A percentile compares a stretch with the other conserved stretches of the same genome.
Conservation (phyloP, 2,113 vertebrate species). For the Octodon degus region DNA sequence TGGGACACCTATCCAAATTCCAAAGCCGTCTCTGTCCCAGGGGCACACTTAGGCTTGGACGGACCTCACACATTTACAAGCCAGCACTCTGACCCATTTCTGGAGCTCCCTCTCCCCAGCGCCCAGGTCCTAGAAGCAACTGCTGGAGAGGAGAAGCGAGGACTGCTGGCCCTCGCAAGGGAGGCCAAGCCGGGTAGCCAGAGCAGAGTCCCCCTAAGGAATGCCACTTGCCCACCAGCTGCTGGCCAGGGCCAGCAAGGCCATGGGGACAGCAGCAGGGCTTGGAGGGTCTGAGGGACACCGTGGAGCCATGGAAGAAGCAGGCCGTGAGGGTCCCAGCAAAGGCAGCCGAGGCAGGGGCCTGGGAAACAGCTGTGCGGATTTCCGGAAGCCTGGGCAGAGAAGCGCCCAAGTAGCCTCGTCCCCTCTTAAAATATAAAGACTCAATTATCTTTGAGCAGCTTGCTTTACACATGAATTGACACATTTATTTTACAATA, state of each 20-base stretch:
- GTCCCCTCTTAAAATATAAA: conserved; percentile 88
- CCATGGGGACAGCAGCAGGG: not conserved
- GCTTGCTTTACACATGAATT: conserved; percentile 90
- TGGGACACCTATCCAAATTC: not conserved
- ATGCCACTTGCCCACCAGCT: not conserved
- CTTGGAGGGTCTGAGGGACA: not conserved
- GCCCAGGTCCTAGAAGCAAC: not conserved
- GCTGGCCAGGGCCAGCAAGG: not conserved
- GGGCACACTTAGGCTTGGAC: too few relatives aligned
- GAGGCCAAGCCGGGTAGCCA: not conserved
- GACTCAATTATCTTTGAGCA: conserved; percentile 89
- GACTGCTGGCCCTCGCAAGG: rapidly evolving
- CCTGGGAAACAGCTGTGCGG: conserved; percentile 68
- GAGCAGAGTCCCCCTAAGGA: not conserved
- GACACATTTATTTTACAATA: conserved; percentile 92
- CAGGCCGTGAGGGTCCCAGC: not conserved
- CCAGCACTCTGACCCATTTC: not conserved
- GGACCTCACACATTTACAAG: not conserved
- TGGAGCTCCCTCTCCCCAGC: not conserved
- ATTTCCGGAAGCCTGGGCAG: conserved; percentile 75
- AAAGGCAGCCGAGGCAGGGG: not conserved
- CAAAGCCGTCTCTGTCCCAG: not conserved
- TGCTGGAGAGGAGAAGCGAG: rapidly evolving
- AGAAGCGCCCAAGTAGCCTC: conserved; percentile 74
- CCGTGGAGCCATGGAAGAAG: not conserved